phyloP scores from a whole-genome alignment of 2,113 vertebrate species.

The Crotalus tigris region DNA sequence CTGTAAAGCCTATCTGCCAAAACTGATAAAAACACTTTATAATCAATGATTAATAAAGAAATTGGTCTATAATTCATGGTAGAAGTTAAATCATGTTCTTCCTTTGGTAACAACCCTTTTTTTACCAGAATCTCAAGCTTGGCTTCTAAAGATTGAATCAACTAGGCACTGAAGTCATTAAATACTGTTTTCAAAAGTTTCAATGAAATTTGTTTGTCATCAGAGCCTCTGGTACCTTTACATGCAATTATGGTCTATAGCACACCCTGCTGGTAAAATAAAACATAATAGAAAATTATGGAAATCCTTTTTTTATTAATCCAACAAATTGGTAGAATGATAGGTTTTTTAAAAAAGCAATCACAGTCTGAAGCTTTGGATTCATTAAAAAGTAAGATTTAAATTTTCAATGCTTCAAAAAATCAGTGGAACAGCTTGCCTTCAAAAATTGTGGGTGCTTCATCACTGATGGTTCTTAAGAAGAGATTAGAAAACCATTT shows the following conservation, averaged over 20 bases:
- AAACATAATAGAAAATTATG: neutral
- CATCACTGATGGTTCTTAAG: neutral
- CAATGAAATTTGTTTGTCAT: neutral
- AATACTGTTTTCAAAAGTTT: neutral
- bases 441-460: neutral
- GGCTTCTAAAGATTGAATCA: neutral
- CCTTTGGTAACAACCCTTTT: neutral
- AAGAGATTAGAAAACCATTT: neutral
- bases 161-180: neutral
- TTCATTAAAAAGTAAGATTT: neutral
- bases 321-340: neutral
- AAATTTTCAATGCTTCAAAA: neutral
- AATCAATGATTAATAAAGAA: neutral
- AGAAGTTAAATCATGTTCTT: neutral
- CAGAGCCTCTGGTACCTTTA: neutral
- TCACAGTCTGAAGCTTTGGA: neutral
- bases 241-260: neutral
- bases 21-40: neutral
- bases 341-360: neutral
- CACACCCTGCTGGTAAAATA: neutral
- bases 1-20: neutral
- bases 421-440: neutral
- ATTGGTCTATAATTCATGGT: neutral
- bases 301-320: neutral
- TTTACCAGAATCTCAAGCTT: neutral